Evolutionary conservation across 2,797 vertebrate genomes (phyloP).

Genomic region (Lagothrix lagotricha): DNA sequence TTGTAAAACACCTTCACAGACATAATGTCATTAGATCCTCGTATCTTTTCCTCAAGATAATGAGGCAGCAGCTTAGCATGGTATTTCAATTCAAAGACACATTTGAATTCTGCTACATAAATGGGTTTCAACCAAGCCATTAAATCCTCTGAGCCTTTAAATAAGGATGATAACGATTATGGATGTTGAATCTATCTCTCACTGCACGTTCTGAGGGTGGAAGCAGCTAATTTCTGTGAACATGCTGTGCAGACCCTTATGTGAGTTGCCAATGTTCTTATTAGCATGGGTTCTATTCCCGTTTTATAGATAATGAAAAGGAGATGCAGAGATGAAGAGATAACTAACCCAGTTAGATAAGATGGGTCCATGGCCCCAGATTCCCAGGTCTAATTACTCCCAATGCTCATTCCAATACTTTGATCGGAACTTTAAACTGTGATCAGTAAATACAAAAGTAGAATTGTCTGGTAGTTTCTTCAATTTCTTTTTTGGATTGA

Average conservation of each 20-base stretch:
- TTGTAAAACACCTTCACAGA: constrained; percentile 40
- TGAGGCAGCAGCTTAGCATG: not conserved
- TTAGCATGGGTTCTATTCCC: not conserved
- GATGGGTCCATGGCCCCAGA: not conserved
- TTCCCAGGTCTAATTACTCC: not conserved
- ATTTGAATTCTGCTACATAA: not conserved
- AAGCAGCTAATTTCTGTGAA: not conserved
- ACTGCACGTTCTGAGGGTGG: not conserved
- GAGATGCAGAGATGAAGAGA: not conserved
- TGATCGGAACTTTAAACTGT: not conserved
- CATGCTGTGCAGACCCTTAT: not conserved
- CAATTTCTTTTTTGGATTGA: not conserved
- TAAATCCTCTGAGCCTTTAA: not conserved
- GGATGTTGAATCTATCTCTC: not conserved
- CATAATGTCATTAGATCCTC: not conserved
- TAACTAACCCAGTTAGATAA: not conserved
- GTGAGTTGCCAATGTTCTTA: not conserved
- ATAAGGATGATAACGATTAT: not conserved
- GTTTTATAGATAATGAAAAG: not conserved
- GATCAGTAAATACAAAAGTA: not conserved
- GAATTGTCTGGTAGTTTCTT: not conserved
- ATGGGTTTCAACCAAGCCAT: not conserved
- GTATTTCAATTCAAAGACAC: not conserved
- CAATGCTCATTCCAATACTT: not conserved
- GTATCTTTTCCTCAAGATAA: not conserved